Evolutionary conservation across 1,140 invertebrate species (phyloP), one percentile per base, ranked within the genome.

Genomic region (Danaus plexippus): DNA sequence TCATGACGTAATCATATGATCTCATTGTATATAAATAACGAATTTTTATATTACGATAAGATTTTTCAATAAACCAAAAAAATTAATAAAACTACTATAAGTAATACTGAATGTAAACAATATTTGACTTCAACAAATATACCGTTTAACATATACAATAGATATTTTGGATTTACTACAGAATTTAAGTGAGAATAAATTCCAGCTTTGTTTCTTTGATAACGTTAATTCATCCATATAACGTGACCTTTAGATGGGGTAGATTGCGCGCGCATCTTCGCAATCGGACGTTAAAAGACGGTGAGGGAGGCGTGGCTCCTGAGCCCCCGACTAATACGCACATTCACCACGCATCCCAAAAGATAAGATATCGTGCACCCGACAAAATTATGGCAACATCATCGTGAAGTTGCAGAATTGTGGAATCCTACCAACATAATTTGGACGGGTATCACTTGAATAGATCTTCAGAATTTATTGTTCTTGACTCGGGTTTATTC

Each of bases 261-360:
- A 63, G 58, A 73, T 57, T 85, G 82, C 82, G 82, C 82, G 80
- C 82, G 82, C 82, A 83, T 75, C 74, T 68, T 73, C 66, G 66
- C 68, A 70, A 61, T 58, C 66, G 63, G 50, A 54, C 66, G 54
- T 59, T 48, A 57, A 64, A 77, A 80, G 79, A 80, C 63, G 66
- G 60, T 58, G 54, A 59, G 76, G 78, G 79, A 70, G 80, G 82
- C 75, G 80, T 85, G 80, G 80, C 67, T 59, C 59, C 22, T 74
- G 80, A 83, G 80, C 78, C 67, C 48, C 48, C 49, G 59, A 47
- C 64, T 60, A 66, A 72, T 75, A 81, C 77, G 78, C 78, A 81
- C 74, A 65, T 67, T 67, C 73, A 73, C 71, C 64, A 80, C 73
- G 73, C 73, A 63, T 52, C 59, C 66, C 44, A 52, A 55, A 54